These are phyloP conservation scores for Leptinotarsa tumamoca DNA, from an alignment of 2,888 invertebrate species.

Conservation along the genomic window DNA sequence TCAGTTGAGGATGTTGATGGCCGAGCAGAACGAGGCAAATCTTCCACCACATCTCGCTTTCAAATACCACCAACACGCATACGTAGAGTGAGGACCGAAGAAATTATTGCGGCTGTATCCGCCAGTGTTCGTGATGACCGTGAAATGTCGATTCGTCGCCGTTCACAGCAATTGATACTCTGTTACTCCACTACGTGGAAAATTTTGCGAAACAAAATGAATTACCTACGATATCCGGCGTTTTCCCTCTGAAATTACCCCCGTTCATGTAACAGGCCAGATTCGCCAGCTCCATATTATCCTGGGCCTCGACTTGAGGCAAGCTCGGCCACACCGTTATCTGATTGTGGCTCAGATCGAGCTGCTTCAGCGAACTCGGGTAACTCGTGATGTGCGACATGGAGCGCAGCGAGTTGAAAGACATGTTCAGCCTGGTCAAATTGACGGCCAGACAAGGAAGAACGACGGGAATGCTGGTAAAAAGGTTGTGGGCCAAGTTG, in stretches of 20 bases:
- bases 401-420: conserved; percentile 84
- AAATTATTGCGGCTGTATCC: too few species aligned
- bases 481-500: conserved; percentile 92
- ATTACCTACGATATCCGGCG: conserved; percentile 61
- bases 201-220: conserved; percentile 6
- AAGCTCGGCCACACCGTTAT: conserved; percentile 91
- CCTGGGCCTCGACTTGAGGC: conserved; percentile 74
- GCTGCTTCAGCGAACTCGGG: conserved; percentile 87
- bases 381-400: conserved; percentile 92
- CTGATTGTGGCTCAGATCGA: conserved; percentile 94
- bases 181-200: too few species aligned
- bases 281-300: conserved; percentile 75
- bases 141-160: too few species aligned
- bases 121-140: too few species aligned
- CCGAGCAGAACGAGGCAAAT: too few species aligned
- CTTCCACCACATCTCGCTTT: too few species aligned
- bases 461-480: conserved; percentile 87
- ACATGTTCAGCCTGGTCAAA: conserved; percentile 89
- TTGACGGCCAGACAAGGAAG: conserved; percentile 91
- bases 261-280: conserved; percentile 74
- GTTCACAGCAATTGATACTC: too few species aligned
- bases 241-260: conserved; percentile 57
- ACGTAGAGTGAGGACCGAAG: too few species aligned
- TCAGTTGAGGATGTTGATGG: too few species aligned
- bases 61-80: too few species aligned